Evolutionary conservation across 2,888 invertebrate genomes (phyloP).

Genomic region (Aphelenchoides bicaudatus): DNA sequence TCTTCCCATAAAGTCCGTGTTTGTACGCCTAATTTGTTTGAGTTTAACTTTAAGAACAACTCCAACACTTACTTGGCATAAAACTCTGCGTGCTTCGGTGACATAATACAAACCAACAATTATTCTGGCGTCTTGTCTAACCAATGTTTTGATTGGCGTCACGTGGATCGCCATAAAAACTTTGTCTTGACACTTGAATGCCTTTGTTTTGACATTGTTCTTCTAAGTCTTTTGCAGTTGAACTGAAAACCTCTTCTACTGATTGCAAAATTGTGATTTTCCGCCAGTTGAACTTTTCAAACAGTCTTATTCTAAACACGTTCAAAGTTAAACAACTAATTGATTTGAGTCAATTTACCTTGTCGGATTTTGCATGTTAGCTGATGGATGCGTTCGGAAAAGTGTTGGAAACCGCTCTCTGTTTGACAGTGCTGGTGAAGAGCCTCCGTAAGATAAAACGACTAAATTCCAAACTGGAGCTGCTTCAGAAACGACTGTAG

Average conservation of each 20-base stretch:
- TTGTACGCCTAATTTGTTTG: slow-evolving; percentile 69
- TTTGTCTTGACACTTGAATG: slow-evolving; percentile 92
- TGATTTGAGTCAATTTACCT: slow-evolving; percentile 35
- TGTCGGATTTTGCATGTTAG: slow-evolving; percentile 77
- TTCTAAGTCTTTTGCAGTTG: slow-evolving; percentile 93
- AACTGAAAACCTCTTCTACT: slow-evolving; percentile 78
- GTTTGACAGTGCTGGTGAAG: slow-evolving; percentile 94
- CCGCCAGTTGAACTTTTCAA: slow-evolving; percentile 96
- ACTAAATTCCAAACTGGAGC: slow-evolving; percentile 98
- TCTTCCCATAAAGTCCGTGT: slow-evolving; percentile 85
- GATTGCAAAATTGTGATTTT: slow-evolving; percentile 94
- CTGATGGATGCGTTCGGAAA: slow-evolving; percentile 97
- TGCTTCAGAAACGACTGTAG: slow-evolving; percentile 96
- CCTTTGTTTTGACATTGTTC: slow-evolving; percentile 79
- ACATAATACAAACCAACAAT: slow-evolving; percentile 98
- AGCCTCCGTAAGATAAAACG: slow-evolving; percentile 96
- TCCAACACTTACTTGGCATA: slow-evolving; percentile 78
- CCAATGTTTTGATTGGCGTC: slow-evolving; percentile 84
- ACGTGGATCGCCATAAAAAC: slow-evolving; percentile 90
- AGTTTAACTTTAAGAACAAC: neutral
- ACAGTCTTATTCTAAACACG: slow-evolving; percentile 75
- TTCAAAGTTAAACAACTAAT: neutral
- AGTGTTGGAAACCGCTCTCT: slow-evolving; percentile 92
- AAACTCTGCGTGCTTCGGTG: slow-evolving; percentile 87
- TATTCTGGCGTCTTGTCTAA: slow-evolving; percentile 89